phyloP scores from a whole-genome alignment of 2,797 vertebrate genomes.

The Eleutherodactylus coqui region DNA sequence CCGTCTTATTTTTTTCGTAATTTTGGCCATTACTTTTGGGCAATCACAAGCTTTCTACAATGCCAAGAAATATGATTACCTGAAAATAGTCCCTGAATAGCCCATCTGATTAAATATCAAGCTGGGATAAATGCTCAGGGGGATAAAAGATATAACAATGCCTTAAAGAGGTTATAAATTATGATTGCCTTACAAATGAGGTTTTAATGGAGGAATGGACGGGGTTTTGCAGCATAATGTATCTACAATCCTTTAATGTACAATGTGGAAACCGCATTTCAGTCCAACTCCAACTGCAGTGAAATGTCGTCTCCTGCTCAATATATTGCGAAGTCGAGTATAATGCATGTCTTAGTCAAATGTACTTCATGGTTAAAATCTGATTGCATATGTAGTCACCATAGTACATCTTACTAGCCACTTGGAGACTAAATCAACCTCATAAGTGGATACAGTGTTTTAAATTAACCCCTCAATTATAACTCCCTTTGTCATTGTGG shows the following conservation, averaged over 20 bases:
- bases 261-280: background rate
- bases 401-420: background rate
- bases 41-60: conserved; percentile 65
- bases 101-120: conserved; percentile 39
- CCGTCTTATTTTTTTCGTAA: conserved; percentile 69
- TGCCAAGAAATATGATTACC: conserved; percentile 51
- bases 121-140: conserved; percentile 29
- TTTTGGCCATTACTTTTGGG: conserved; percentile 67
- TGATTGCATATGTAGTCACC: background rate
- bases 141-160: conserved; percentile 43
- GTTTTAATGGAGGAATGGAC: conserved; percentile 7
- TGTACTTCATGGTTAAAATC: background rate
- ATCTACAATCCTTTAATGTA: background rate
- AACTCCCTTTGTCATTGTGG: background rate
- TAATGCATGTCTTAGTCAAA: background rate
- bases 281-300: background rate
- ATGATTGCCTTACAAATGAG: conserved; percentile 15
- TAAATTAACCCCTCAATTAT: background rate
- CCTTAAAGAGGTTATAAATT: conserved; percentile 23
- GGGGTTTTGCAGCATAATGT: background rate
- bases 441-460: background rate
- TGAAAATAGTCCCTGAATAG: conserved; percentile 39
- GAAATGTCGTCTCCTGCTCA: background rate
- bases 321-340: background rate
- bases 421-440: background rate